A percentile compares a stretch with the other conserved stretches of the same genome.
These are phyloP conservation scores for Stenopsyche tienmushanensis DNA, from an alignment of 1,140 invertebrate genomes.

Conservation along the genomic window DNA sequence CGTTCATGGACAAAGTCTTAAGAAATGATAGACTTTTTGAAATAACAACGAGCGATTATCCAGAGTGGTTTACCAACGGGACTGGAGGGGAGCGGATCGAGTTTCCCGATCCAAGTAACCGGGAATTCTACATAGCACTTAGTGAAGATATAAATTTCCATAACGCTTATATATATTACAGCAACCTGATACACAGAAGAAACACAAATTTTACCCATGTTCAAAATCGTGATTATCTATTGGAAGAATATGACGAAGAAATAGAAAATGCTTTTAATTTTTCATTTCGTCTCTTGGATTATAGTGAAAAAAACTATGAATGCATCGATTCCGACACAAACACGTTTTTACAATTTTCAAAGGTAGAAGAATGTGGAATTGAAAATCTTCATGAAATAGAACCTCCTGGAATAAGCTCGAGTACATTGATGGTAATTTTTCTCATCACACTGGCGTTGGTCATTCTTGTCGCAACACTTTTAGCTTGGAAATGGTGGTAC, in stretches of 20 bases:
- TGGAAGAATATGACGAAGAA: background rate
- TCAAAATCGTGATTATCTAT: background rate
- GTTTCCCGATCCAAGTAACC: background rate
- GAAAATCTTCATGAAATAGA: background rate
- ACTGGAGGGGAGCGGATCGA: background rate
- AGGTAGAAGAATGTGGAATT: conserved; percentile 42
- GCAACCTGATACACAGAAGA: conserved; percentile 14
- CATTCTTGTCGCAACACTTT: conserved; percentile 43
- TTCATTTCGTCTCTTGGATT: conserved; percentile 45
- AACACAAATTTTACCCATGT: background rate
- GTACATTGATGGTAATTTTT: conserved; percentile 35
- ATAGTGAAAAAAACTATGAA: conserved; percentile 41
- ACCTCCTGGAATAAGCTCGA: background rate
- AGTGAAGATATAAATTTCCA: conserved; percentile 29
- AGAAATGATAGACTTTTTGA: conserved; percentile 41
- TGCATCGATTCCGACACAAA: conserved; percentile 44
- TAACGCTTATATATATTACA: conserved; percentile 31
- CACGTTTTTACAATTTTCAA: conserved; percentile 32
- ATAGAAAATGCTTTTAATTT: conserved; percentile 28
- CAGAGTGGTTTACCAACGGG: conserved; percentile 24
- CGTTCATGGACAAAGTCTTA: conserved; percentile 51
- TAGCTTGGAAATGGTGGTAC: conserved; percentile 51
- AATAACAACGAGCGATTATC: conserved; percentile 1
- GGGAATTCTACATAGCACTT: background rate
- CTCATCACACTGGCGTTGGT: conserved; percentile 45